phyloP scores from a whole-genome alignment of 2,888 invertebrate species.

The Allacma fusca region DNA sequence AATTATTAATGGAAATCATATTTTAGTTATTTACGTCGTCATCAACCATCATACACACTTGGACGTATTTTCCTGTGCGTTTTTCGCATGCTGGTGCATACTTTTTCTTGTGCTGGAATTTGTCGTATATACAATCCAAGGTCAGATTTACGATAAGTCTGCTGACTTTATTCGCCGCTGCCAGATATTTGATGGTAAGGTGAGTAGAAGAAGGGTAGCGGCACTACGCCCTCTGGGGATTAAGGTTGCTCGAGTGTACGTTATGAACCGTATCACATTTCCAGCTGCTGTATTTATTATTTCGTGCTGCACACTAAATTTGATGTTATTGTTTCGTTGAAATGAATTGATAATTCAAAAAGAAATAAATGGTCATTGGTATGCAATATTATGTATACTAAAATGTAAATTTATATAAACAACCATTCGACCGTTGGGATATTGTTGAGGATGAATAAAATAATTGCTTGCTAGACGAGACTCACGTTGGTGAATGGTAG shows the following conservation, averaged over 20 bases:
- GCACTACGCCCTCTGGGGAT: slow-evolving; percentile 2
- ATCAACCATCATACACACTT: not conserved
- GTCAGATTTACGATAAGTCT: slow-evolving; percentile 8
- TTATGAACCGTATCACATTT: not conserved
- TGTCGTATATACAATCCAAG: not conserved
- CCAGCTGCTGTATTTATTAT: not conserved
- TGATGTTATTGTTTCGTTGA: not conserved
- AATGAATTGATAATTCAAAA: no score
- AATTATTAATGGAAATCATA: not conserved
- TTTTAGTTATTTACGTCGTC: not conserved
- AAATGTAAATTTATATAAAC: no score
- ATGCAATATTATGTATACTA: no score
- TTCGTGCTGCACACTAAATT: not conserved
- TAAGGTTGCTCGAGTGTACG: not conserved
- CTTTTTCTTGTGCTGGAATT: not conserved
- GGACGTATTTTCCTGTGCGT: not conserved
- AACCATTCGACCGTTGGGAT: no score
- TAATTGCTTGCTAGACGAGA: no score
- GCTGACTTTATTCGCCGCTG: not conserved
- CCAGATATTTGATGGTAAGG: not conserved
- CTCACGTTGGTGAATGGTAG: no score
- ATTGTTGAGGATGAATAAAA: no score
- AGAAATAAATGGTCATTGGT: no score
- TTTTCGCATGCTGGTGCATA: not conserved
- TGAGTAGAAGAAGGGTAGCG: not conserved